Evolutionary conservation across 2,888 invertebrate genomes (phyloP).

Genomic region (Cataglyphis rosenhaueri): DNA sequence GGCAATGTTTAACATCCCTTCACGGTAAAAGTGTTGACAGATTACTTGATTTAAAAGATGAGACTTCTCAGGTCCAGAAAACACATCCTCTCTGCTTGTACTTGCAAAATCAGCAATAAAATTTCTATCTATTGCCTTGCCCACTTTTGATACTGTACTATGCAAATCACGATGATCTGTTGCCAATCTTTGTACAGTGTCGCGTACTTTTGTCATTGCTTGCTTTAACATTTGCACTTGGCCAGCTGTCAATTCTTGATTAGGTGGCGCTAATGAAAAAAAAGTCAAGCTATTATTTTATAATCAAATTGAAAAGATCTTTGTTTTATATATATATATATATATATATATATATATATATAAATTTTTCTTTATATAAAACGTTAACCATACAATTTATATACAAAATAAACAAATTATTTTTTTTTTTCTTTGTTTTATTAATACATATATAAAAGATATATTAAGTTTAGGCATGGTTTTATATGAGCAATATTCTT

Average conservation of each 20-base stretch:
- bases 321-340: not conserved
- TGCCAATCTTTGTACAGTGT: conserved; percentile 93
- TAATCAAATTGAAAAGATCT: not conserved
- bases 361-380: not conserved
- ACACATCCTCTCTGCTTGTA: conserved; percentile 94
- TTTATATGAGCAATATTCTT: not conserved
- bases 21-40: conserved; percentile 97
- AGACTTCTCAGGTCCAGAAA: conserved; percentile 90
- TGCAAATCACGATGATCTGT: conserved; percentile 94
- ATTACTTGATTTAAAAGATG: conserved; percentile 94
- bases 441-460: not conserved
- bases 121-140: conserved; percentile 98
- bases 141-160: conserved; percentile 95
- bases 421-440: not conserved
- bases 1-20: conserved; percentile 97
- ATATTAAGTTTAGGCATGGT: not conserved
- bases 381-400: not conserved
- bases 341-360: not conserved
- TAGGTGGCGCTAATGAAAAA: conserved; percentile 87
- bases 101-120: conserved; percentile 96
- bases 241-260: conserved; percentile 89
- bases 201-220: conserved; percentile 92
- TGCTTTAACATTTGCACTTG: conserved; percentile 92
- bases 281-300: not conserved
- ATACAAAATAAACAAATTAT: not conserved